Base-by-base conservation (phyloP, 2,113 vertebrate genomes). In the Anhinga anhinga region DNA sequence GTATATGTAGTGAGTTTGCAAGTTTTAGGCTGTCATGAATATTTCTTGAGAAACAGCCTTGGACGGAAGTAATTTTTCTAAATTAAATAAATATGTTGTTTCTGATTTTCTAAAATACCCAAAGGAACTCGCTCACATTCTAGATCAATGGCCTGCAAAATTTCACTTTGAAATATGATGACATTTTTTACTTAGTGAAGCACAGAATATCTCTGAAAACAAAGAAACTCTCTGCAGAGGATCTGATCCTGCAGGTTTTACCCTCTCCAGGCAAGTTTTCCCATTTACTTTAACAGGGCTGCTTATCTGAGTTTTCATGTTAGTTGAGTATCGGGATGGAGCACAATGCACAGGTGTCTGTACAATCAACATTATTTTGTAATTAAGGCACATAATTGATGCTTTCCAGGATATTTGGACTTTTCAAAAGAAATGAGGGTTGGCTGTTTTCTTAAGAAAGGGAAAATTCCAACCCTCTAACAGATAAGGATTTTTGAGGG, bases 121-220 rank as follows among this genome's bases (percentile, higher is more conserved):
- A 90, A 61, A 88, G 79, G 87, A 93, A 82, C 59, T 29, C 88
- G 59, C 44, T 94, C 55, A 40, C 82, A 86, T 94, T 94, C 87
- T 96, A 96, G 83, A 96, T 94, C 93, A 96, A 94, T 61, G 59
- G 85, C 67, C 90, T 97, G 87, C 82, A 96, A 93, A 96, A 94
- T 88, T 96, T 93, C 85, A 94, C 84, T 96, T 93, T 90, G 93
- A 96, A 94, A 97, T 84, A 81, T 5, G 17, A 69, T 66, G 72
- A 76, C 23, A 22, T 65, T 89, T 97, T 95, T 88, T 55, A 92
- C 55, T 78, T 67, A 84, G 82, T 44, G 50, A 66, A 90, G 47
- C 44, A 94, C 47, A 90, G 86, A 81, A 66, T 77, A 63, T 45
- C 53, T 79, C 58, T 73, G 45, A 29, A 58, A 93, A 81, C 22